Base-by-base conservation (phyloP, 2,888 invertebrate species). In the Cremastinae sp. region DNA sequence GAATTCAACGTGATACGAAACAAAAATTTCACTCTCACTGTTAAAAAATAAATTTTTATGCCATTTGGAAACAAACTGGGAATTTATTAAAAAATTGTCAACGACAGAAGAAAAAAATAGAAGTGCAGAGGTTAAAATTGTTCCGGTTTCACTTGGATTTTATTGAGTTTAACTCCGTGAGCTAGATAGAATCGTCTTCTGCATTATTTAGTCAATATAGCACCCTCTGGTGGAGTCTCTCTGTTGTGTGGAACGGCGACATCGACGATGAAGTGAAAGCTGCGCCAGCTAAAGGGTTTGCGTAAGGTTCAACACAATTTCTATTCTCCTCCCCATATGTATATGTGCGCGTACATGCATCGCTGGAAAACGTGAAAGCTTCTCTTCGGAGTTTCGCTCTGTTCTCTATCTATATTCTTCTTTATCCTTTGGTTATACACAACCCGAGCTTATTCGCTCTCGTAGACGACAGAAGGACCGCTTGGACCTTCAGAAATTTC, bases 121-220 rank as follows among this genome's bases (percentile, higher is more conserved):
- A 28, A 28, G 5, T 5, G 28, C 5, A 2, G 28, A 61, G 61
- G 56, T 28, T 28, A 5, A 28, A 49, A 69, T 39, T 55, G 2
- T 5, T 2, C 2, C 28, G 28, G 28, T 69, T 62, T n/a, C 41
- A 5, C 28, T 5, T 28, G 5, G 2, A 28, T 5, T 28, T 5
- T 5, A 28, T 28, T 5, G 28, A 28, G 28, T 28, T 28, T 28
- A 28, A 41, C 70, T 73, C 64, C 65, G 69, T 64, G 39, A 51
- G 64, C 68, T 69, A 62, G 43, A 53, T 43, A 79, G 77, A 75
- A 78, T 65, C 68, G 68, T 72, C 76, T 76, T 78, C 79, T 84
- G 83, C 84, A 86, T 85, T 84, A 86, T 86, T 86, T 83, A 85
- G 83, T 83, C 84, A 80, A 85, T 84, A 84, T 84, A 81, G 82